Base-by-base conservation (phyloP, 2,797 vertebrate species). In the Fistularia commersonii region DNA sequence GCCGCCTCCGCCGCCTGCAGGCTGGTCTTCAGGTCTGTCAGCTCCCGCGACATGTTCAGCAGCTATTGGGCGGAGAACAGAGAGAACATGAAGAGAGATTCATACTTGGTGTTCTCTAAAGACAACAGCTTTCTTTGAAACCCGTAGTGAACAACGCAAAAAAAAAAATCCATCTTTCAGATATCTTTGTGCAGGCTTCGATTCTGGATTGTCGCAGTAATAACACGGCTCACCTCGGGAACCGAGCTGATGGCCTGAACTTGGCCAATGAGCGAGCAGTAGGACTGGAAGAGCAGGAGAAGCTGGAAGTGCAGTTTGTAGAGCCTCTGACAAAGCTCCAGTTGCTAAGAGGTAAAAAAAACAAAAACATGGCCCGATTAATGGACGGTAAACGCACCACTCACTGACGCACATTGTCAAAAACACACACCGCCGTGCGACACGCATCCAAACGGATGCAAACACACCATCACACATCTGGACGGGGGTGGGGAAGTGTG, bases 301-400 rank as follows among this genome's bases (percentile, higher is more conserved):
- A 99, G 93, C 91, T 99, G 97, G 76, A 99, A 99, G 73, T 99
- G 97, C 61, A 99, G 93, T 72, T 99, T 99, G 88, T 99, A 99
- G 57, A 99, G 90, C 48, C 95, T 90, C 86, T 98, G 96, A 87
- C 96, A 99, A 72, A 99, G 91, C 82, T 99, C 97, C 92, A 99
- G 76, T 96, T 98, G 96, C 97, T 99, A 37, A 1, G 55, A 72
- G 57, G 77, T 35, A 71, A 32, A 11, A 13, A 75, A 13, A 32
- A 11, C n/a, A 75, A 13, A 63, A 72, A 11, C 43, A 32, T 23
- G 14, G 8, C 65, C 12, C 54, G 56, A 38, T 45, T 5, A 31
- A 12, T 32, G 33, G 11, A 11, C 13, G 34, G 31, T 60, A 9
- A 61, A 33, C 34, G 43, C 35, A 7, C 12, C 40, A 5, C 4